These are phyloP conservation scores for Burhinus bistriatus DNA, from an alignment of 2,113 vertebrate genomes.

Conservation along the genomic window DNA sequence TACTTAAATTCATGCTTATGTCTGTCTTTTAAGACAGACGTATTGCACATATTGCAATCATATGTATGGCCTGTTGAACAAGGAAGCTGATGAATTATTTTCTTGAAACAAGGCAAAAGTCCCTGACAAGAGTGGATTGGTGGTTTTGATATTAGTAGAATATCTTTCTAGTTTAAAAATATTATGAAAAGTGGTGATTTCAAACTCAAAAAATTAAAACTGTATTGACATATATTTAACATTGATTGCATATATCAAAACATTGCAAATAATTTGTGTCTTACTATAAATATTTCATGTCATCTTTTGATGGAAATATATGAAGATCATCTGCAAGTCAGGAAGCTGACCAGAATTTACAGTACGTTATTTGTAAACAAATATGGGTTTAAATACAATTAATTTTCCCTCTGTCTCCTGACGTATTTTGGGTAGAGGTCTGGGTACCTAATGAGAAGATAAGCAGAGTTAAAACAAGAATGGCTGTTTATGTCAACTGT, in stretches of 20 bases:
- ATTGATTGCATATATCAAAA: background rate
- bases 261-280: background rate
- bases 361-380: background rate
- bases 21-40: too few relatives aligned
- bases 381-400: background rate
- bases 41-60: too few relatives aligned
- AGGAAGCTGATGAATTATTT: too few relatives aligned
- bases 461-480: background rate
- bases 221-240: background rate
- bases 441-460: background rate
- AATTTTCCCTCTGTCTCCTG: background rate
- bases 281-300: background rate
- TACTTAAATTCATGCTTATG: too few relatives aligned
- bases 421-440: background rate
- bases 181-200: too few relatives aligned
- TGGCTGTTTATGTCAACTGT: background rate
- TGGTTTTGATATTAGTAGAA: too few relatives aligned
- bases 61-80: too few relatives aligned
- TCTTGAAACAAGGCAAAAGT: too few relatives aligned
- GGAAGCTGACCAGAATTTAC: background rate
- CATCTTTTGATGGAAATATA: background rate
- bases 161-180: too few relatives aligned
- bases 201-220: too few relatives aligned
- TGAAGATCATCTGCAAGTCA: background rate
- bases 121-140: too few relatives aligned